A percentile compares a stretch with the other conserved stretches of the same genome.
These are phyloP conservation scores for Lithophane leautieri DNA, from an alignment of 2,888 invertebrate species.

Conservation along the genomic window DNA sequence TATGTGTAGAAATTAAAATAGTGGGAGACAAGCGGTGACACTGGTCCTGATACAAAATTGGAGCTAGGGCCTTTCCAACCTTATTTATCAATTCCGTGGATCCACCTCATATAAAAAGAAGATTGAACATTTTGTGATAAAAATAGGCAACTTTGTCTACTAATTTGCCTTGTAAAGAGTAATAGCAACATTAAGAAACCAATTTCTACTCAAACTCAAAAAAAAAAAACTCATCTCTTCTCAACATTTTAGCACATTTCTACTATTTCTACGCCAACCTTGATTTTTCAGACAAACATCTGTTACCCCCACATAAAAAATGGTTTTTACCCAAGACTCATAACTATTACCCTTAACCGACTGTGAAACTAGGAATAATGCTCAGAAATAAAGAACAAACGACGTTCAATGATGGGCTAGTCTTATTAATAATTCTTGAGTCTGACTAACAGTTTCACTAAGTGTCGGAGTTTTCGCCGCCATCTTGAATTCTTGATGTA, in stretches of 20 bases:
- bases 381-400: slow-evolving; percentile 31
- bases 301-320: slow-evolving; percentile 35
- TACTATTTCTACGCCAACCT: slow-evolving; percentile 11
- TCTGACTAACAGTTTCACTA: slow-evolving; percentile 46
- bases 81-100: no score
- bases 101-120: no score
- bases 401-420: slow-evolving; percentile 36
- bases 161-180: background rate
- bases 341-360: slow-evolving; percentile 34
- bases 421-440: slow-evolving; percentile 57
- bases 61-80: no score
- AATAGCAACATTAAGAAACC: background rate
- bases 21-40: no score
- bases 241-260: slow-evolving; percentile 5
- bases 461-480: slow-evolving; percentile 33
- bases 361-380: slow-evolving; percentile 27
- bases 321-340: slow-evolving; percentile 19
- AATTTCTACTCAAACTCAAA: background rate
- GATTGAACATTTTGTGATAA: background rate
- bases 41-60: no score
- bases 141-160: background rate
- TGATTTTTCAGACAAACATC: slow-evolving; percentile 33
- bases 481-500: slow-evolving; percentile 49
- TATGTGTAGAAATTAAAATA: no score
- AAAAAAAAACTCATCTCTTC: background rate